Evolutionary conservation across 2,113 vertebrate species (phyloP), one percentile per base, ranked within the genome.

Genomic region (Saguinus midas): DNA sequence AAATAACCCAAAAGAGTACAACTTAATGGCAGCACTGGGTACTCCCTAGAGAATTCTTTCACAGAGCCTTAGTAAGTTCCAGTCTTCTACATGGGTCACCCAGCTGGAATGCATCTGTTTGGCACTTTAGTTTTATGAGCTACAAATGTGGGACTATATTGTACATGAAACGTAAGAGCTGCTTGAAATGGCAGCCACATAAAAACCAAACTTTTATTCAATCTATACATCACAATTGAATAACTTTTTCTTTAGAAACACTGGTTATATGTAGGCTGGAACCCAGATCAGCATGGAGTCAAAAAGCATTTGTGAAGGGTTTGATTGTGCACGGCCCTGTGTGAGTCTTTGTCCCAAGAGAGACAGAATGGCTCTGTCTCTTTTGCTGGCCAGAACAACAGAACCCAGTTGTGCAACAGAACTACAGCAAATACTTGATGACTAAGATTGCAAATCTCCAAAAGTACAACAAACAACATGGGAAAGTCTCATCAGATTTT

Each of bases 401-500:
- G 75, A 48, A 48, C 82, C 95, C 84, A 95, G 72, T 94, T 97
- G 96, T 94, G 94, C 96, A 98, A 97, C 72, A 97, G 96, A 95
- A 94, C 84, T 93, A 79, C 86, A 94, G 96, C 96, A 96, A 87
- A 96, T 66, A 89, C 90, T 92, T 88, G 87, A 96, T 97, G 96
- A 98, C 95, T 97, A 97, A 97, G 97, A 97, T 43, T 85, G 66
- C 84, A 95, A 81, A 95, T 75, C 90, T 97, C 95, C 81, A 82
- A 92, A 97, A 97, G 93, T 92, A 97, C 94, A 97, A 95, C 94
- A 96, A 98, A 96, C 78, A 94, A 96, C 97, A 97, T 80, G 92
- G 91, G 94, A 97, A 96, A 95, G 64, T 94, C 87, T 96, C 93
- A 96, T 97, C 97, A 97, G 89, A 97, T 90, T 96, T 97, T 95